Base-by-base conservation (phyloP, 2,797 vertebrate genomes). In the Varecia variegata region DNA sequence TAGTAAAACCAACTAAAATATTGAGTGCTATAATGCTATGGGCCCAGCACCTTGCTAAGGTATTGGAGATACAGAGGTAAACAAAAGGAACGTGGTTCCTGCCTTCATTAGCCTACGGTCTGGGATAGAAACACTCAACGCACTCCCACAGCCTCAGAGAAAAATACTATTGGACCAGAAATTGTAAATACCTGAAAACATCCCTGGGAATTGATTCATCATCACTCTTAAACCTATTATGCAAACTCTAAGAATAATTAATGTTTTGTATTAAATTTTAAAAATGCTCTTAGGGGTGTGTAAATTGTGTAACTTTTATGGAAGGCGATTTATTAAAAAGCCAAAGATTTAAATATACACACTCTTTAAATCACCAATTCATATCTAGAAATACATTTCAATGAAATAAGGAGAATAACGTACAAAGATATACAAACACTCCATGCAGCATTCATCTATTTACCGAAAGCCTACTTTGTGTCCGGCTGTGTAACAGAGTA, bases 321-420 rank as follows among this genome's bases (percentile, higher is more conserved):
- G 35, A 80, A 89, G 32, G 35, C 9, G 54, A 86, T 85, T 92
- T 92, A 80, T 80, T 95, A 54, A 73, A 86, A 82, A 89, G 83
- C 50, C 83, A 90, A 92, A 87, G 71, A 35, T 45, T 88, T 97
- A 92, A 95, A 84, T 43, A 71, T 4, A 94, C 7, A 60, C 18
- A 79, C 7, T 21, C 12, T 88, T 58, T 68, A 73, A 52, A 35
- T 21, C 67, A 47, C 79, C 27, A 85, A 79, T 68, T 92, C 32
- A 88, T n/a, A 85, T 65, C 79, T 82, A 97, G 88, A 81, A 88
- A 96, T 85, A 21, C 18, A 85, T n/a, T 92, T 88, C 56, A 47
- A 40, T n/a, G 79, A 95, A 65, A 62, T 45, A 77, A 83, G 17
- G 40, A 94, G 52, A 83, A 76, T 40, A 83, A 73, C 4, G 7